Conservation (phyloP, 2,888 invertebrate species). For the Andrena marginata region DNA sequence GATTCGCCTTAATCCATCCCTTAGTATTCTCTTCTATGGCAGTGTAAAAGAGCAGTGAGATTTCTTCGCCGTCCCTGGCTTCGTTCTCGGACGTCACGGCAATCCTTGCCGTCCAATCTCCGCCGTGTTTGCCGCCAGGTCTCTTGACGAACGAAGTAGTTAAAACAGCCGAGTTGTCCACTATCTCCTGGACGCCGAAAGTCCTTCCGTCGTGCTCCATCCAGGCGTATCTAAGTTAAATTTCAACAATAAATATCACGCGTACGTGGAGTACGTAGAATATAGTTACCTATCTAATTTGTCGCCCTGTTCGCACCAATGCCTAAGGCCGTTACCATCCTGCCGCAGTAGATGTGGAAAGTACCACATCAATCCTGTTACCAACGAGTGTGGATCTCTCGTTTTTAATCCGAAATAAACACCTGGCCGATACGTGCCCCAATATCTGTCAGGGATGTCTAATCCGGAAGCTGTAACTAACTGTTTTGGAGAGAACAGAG, state of each 20-base stretch:
- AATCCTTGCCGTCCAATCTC: constrained; percentile 97
- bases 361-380: constrained; percentile 99
- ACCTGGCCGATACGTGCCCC: constrained; percentile 97
- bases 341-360: constrained; percentile 89
- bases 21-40: constrained; percentile 91
- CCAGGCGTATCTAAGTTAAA: constrained; percentile 91
- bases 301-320: constrained; percentile 97
- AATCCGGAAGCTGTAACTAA: constrained; percentile 90
- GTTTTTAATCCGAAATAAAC: constrained; percentile 97
- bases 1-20: constrained; percentile 86
- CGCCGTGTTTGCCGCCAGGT: constrained; percentile 92
- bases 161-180: constrained; percentile 91
- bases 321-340: constrained; percentile 91
- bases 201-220: constrained; percentile 95
- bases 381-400: constrained; percentile 94
- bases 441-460: constrained; percentile 92
- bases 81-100: constrained; percentile 86
- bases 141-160: constrained; percentile 96
- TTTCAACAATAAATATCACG: neutral
- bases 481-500: constrained; percentile 83
- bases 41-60: constrained; percentile 92
- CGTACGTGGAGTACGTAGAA: neutral
- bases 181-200: constrained; percentile 96
- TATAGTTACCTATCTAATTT: constrained; percentile 88
- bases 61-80: constrained; percentile 84